phyloP scores from a whole-genome alignment of 1,140 invertebrate genomes.

The Hycleus cichorii region DNA sequence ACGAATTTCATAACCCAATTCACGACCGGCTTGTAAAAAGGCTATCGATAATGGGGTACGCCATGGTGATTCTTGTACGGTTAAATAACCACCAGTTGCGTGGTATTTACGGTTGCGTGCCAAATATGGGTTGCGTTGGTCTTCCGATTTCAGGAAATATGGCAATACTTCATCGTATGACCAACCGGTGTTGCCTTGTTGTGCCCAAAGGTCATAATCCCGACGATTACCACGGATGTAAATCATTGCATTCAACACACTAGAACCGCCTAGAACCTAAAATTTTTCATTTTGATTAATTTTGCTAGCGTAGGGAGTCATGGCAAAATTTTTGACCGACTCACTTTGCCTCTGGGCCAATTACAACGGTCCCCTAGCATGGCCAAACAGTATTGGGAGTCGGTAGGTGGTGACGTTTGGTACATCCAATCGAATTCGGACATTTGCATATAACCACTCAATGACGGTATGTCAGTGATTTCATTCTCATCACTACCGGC shows the following conservation, averaged over 20 bases:
- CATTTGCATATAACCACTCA: conserved; percentile 69
- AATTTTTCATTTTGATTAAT: neutral
- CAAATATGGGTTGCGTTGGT: conserved; percentile 76
- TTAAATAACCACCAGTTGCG: conserved; percentile 68
- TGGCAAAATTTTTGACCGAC: neutral
- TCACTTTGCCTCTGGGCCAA: conserved; percentile 67
- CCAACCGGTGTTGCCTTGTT: conserved; percentile 83
- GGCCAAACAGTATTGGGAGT: conserved; percentile 68
- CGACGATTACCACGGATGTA: conserved; percentile 86
- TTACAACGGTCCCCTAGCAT: conserved; percentile 79
- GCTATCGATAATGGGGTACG: conserved; percentile 69
- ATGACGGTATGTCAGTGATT: conserved; percentile 67
- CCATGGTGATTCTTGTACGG: conserved; percentile 78
- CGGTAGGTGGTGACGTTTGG: conserved; percentile 72
- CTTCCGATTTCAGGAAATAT: conserved; percentile 84
- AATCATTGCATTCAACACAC: conserved; percentile 91
- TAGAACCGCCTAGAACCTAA: conserved; percentile 80
- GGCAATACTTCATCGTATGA: conserved; percentile 78
- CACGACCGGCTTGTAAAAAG: conserved; percentile 71
- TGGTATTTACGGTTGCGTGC: conserved; percentile 63
- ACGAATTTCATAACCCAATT: conserved; percentile 67
- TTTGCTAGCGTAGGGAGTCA: neutral
- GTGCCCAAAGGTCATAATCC: conserved; percentile 90
- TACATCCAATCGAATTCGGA: conserved; percentile 89
- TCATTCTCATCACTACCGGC: conserved; percentile 77